Evolutionary conservation across 2,888 invertebrate species (phyloP).

Genomic region (Lepidocyrtinus sp.): DNA sequence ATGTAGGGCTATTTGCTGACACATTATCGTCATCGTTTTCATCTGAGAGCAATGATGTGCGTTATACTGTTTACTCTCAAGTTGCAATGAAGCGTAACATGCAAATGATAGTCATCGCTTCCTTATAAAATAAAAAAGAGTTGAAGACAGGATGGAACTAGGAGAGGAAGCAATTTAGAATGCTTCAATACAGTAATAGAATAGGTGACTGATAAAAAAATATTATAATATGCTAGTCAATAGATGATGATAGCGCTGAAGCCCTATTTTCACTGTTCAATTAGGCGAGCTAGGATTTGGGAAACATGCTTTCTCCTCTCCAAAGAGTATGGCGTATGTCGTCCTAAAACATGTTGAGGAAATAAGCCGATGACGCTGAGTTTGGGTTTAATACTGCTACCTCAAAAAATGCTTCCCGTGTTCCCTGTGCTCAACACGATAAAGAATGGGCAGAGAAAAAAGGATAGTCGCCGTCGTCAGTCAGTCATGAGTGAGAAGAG

Average conservation of each 20-base stretch:
- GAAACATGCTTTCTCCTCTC: conserved; percentile 2
- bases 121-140: conserved; percentile 14
- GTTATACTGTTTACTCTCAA: conserved; percentile 39
- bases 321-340: too few species aligned
- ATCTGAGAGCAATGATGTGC: conserved; percentile 16
- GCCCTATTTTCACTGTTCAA: conserved; percentile 46
- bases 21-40: conserved; percentile 32
- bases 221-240: conserved; percentile 44
- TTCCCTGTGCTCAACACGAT: neutral
- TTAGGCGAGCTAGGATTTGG: conserved; percentile 34
- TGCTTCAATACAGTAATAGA: conserved; percentile 38
- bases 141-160: conserved; percentile 26
- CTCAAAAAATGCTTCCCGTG: too few species aligned
- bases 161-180: conserved; percentile 55
- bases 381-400: too few species aligned
- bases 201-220: conserved; percentile 40
- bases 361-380: too few species aligned
- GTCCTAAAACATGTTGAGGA: neutral
- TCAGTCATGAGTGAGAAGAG: neutral
- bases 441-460: neutral
- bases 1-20: conserved; percentile 36
- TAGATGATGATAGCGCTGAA: conserved; percentile 41
- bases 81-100: conserved; percentile 55
- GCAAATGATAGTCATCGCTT: conserved; percentile 45
- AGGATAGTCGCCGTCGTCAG: neutral